These are phyloP conservation scores for Cavia porcellus DNA, from an alignment of 2,113 vertebrate genomes.

Conservation along the genomic window DNA sequence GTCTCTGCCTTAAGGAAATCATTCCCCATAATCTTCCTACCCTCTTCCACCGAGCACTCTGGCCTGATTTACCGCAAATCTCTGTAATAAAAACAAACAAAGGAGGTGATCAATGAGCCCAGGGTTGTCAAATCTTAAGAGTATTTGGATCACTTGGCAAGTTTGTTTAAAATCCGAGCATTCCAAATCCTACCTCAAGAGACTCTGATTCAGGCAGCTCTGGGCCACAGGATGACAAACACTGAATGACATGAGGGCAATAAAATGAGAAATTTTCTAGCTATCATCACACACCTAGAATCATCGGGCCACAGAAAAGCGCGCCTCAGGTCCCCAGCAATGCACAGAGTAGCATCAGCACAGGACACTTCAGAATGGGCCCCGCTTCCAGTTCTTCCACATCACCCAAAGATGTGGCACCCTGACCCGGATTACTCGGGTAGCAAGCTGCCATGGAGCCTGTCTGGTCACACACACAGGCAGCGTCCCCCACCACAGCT, in stretches of 20 bases:
- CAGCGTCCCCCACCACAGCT: background rate
- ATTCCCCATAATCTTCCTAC: background rate
- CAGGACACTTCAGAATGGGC: background rate
- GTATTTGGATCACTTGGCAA: background rate
- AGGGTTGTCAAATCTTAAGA: background rate
- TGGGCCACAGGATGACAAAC: background rate
- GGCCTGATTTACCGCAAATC: background rate
- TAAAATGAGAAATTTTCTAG: background rate
- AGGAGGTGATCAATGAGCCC: background rate
- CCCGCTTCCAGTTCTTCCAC: background rate
- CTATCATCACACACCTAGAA: background rate
- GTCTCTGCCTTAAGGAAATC: background rate
- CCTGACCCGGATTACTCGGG: background rate
- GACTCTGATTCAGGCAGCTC: background rate
- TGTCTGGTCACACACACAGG: background rate
- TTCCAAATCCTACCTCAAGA: background rate
- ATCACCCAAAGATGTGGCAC: background rate
- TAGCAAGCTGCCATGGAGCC: background rate
- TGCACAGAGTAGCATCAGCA: background rate
- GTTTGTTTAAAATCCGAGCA: conserved; percentile 40
- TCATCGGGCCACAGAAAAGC: background rate
- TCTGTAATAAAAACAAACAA: background rate
- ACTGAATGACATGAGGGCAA: background rate
- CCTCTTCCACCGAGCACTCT: background rate
- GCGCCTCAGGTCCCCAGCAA: background rate